Base-by-base conservation (phyloP, 2,797 vertebrate genomes). In the Myotis daubentonii region DNA sequence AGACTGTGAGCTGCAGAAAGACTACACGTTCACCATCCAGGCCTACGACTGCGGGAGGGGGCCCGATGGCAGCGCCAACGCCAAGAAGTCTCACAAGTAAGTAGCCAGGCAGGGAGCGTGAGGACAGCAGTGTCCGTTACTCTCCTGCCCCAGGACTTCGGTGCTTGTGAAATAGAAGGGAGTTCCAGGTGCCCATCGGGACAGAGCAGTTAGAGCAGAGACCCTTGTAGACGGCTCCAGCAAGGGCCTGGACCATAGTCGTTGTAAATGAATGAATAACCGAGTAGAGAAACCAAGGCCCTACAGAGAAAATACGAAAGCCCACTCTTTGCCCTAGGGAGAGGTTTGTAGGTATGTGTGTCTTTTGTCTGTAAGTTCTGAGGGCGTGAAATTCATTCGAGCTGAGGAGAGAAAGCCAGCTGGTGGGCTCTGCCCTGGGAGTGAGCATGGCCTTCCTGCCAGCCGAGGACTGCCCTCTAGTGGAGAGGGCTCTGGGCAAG, bases 81-180 rank as follows among this genome's bases (percentile, higher is more conserved):
- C 98, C 91, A 99, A 99, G 96, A 99, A 99, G 97, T 99, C 99
- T 68, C 99, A 99, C 98, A 99, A 99, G 99, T 99, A 97, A 99
- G 99, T 98, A n/a, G 82, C 86, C 12, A 78, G 87, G 28, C 47
- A 17, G 86, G 28, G 76, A 5, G 53, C 17, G 33, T 2, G 13
- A 4, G 44, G 36, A 28, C 17, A 9, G 70, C 1, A 0, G 36
- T 25, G 47, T 47, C 75, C 15, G 0, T 20, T 13, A 1, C 4
- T 5, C 22, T 41, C 36, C 38, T 3, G 23, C 47, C 72, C 78
- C 68, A 5, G 51, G 36, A 5, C 79, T 7, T 10, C 2, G 4
- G 30, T 9, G 33, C 55, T 55, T 20, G 60, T 36, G 15, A 66
- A 66, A 23, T 6, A 2, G 53, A 23, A 41, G 62, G 0, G 25